Conservation (phyloP, 2,113 vertebrate genomes). For the Eubucco bourcierii region DNA sequence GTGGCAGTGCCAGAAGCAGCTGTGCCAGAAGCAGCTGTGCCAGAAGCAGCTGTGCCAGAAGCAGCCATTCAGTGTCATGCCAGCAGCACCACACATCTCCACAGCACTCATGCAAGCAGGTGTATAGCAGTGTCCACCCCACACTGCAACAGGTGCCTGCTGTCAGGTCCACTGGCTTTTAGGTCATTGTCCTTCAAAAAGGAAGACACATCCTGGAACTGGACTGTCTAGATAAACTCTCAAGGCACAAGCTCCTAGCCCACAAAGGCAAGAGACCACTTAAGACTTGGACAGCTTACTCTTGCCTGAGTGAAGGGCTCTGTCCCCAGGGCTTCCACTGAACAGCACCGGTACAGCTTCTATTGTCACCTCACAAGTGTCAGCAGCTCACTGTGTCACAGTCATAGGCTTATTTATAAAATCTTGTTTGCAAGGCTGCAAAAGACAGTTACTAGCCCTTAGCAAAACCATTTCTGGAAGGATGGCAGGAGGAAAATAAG, state of each 20-base stretch:
- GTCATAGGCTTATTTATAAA: neutral
- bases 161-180: neutral
- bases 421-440: neutral
- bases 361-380: neutral
- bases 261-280: neutral
- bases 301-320: neutral
- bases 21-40: neutral
- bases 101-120: neutral
- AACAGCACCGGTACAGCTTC: neutral
- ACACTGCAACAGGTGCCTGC: rapidly evolving
- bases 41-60: neutral
- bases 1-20: neutral
- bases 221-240: neutral
- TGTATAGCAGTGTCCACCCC: neutral
- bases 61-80: neutral
- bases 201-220: neutral
- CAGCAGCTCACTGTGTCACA: neutral
- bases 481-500: neutral
- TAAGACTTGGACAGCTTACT: neutral
- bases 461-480: neutral
- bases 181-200: neutral
- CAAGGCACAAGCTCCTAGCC: rapidly evolving
- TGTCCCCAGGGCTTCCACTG: neutral
- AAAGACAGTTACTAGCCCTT: neutral
- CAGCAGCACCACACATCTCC: neutral